phyloP scores from a whole-genome alignment of 1,140 invertebrate species.

The Aphis craccivora region DNA sequence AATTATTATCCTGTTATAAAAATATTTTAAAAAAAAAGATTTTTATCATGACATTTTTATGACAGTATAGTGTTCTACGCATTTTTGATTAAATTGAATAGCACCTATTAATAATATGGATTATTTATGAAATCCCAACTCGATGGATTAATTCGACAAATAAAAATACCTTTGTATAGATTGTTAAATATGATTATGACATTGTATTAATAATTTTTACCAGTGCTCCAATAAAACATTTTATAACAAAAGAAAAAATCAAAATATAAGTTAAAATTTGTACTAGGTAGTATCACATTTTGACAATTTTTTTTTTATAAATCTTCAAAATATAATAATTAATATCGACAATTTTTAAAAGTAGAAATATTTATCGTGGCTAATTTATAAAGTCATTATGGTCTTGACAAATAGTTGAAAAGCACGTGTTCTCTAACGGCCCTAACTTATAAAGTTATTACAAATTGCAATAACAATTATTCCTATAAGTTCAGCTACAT shows the following conservation, averaged over 20 bases:
- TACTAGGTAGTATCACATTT: neutral
- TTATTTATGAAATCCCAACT: neutral
- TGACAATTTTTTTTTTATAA: neutral
- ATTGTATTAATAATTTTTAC: neutral
- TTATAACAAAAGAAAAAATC: neutral
- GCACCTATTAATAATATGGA: neutral
- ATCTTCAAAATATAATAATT: neutral
- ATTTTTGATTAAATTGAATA: neutral
- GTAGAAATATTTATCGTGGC: neutral
- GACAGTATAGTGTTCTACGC: too few species aligned
- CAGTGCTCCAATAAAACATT: neutral
- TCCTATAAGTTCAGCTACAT: neutral
- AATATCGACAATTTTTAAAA: neutral
- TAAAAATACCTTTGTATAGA: neutral
- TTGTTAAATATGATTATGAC: neutral
- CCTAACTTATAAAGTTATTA: neutral
- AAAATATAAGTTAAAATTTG: neutral
- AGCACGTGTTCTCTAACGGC: neutral
- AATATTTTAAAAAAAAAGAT: too few species aligned
- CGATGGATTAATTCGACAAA: neutral
- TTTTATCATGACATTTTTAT: too few species aligned
- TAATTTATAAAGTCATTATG: neutral
- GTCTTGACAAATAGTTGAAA: neutral
- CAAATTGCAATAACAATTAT: conserved; percentile 13
- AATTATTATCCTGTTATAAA: neutral